Percentiles rank a stretch among this genome's conserved stretches.
These are phyloP conservation scores for Mayetiola destructor DNA, from an alignment of 2,888 invertebrate genomes.

Conservation along the genomic window DNA sequence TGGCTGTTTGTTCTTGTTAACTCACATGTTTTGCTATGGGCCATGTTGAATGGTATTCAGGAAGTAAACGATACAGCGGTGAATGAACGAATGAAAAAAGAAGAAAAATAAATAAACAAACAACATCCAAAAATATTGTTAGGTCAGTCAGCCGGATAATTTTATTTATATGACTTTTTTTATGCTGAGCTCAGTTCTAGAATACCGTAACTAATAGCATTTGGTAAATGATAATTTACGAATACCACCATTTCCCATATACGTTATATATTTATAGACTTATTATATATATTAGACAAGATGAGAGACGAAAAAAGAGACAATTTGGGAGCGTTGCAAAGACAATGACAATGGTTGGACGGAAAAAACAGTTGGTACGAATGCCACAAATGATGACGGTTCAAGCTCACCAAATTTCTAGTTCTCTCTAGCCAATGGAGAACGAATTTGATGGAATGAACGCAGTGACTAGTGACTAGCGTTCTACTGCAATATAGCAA, in stretches of 20 bases:
- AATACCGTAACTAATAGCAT: slow-evolving; percentile 6
- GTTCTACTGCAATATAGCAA: neutral
- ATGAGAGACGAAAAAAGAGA: too few relatives aligned
- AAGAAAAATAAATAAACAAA: slow-evolving; percentile 7
- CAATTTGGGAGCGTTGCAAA: neutral
- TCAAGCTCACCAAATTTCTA: slow-evolving; percentile 9
- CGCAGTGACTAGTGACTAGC: too few relatives aligned
- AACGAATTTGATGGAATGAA: too few relatives aligned
- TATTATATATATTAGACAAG: too few relatives aligned
- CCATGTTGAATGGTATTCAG: too few relatives aligned
- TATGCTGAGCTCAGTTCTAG: too few relatives aligned
- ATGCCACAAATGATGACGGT: slow-evolving; percentile 8
- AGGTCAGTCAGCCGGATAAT: slow-evolving; percentile 7
- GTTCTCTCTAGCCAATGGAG: slow-evolving; percentile 13
- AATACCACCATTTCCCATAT: too few relatives aligned
- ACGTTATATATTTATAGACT: too few relatives aligned
- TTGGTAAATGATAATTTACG: slow-evolving; percentile 11
- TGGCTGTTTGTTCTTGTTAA: too few relatives aligned
- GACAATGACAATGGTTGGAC: slow-evolving; percentile 3
- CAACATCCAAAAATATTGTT: slow-evolving; percentile 6
- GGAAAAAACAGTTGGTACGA: too few relatives aligned
- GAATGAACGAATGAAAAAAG: too few relatives aligned
- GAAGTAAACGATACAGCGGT: neutral
- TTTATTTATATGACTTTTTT: slow-evolving; percentile 9
- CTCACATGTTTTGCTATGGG: too few relatives aligned